phyloP scores from a whole-genome alignment of 2,113 vertebrate species.

The Mirounga angustirostris region DNA sequence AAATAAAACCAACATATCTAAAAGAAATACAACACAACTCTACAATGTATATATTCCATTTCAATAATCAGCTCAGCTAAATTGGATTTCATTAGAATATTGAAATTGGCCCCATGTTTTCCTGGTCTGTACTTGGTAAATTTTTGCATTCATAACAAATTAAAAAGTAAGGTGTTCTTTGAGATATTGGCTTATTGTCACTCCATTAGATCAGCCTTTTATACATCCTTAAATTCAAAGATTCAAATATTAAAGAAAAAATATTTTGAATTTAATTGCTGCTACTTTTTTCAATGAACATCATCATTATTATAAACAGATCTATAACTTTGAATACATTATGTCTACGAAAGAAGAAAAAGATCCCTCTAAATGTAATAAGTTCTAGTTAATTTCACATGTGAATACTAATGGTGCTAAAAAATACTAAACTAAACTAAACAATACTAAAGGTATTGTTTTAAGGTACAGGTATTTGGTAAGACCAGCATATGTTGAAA shows the following conservation, averaged over 20 bases:
- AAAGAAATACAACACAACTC: background rate
- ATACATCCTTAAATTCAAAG: constrained; percentile 63
- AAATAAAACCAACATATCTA: background rate
- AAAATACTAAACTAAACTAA: background rate
- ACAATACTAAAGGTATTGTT: background rate
- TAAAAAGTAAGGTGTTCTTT: background rate
- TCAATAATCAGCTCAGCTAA: background rate
- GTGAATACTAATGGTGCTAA: background rate
- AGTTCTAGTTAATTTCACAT: background rate
- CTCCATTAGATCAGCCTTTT: background rate
- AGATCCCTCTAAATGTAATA: background rate
- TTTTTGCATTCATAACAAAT: background rate
- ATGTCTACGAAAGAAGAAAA: constrained; percentile 55
- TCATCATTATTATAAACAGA: constrained; percentile 60
- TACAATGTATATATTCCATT: background rate
- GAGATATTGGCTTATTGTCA: constrained; percentile 46
- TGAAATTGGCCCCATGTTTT: background rate
- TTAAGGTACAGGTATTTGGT: background rate
- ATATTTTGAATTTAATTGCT: constrained; percentile 62
- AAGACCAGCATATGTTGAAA: background rate
- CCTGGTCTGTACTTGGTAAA: background rate
- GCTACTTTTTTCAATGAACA: constrained; percentile 76
- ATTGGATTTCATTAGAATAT: background rate
- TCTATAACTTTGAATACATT: constrained; percentile 63
- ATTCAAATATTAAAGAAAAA: constrained; percentile 53